These are phyloP conservation scores for Zeus faber DNA, from an alignment of 2,113 vertebrate species.

Conservation along the genomic window DNA sequence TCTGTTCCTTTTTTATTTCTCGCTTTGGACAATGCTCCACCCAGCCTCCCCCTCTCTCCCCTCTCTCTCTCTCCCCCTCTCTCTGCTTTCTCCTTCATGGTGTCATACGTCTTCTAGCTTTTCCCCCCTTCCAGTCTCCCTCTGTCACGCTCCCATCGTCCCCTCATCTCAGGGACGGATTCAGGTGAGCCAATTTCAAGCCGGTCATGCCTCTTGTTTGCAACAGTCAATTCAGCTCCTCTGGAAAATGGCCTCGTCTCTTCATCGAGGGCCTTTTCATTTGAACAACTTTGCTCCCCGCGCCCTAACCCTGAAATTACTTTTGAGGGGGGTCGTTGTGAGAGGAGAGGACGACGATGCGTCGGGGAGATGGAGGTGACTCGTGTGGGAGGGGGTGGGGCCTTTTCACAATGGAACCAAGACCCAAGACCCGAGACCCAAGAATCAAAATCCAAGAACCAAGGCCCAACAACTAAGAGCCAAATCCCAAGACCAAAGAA, in stretches of 20 bases:
- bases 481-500: no score
- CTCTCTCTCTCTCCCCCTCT: constrained; percentile 6
- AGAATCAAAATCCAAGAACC: no score
- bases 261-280: constrained; percentile 69
- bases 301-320: constrained; percentile 71
- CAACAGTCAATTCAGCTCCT: constrained; percentile 68
- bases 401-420: constrained; percentile 34
- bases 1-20: background rate
- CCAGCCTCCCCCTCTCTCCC: constrained; percentile 20
- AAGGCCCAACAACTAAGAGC: no score
- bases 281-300: constrained; percentile 68
- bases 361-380: constrained; percentile 22
- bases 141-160: constrained; percentile 5
- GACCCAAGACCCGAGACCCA: no score
- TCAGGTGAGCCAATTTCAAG: constrained; percentile 71
- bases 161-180: constrained; percentile 55
- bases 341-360: constrained; percentile 35
- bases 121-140: background rate
- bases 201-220: constrained; percentile 73
- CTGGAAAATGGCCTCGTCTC: constrained; percentile 64
- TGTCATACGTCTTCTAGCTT: constrained; percentile 2
- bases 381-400: background rate
- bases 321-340: constrained; percentile 53
- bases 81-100: background rate
- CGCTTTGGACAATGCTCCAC: background rate